These are phyloP conservation scores for Laterallus jamaicensis DNA, from an alignment of 2,113 vertebrate species.

Conservation along the genomic window DNA sequence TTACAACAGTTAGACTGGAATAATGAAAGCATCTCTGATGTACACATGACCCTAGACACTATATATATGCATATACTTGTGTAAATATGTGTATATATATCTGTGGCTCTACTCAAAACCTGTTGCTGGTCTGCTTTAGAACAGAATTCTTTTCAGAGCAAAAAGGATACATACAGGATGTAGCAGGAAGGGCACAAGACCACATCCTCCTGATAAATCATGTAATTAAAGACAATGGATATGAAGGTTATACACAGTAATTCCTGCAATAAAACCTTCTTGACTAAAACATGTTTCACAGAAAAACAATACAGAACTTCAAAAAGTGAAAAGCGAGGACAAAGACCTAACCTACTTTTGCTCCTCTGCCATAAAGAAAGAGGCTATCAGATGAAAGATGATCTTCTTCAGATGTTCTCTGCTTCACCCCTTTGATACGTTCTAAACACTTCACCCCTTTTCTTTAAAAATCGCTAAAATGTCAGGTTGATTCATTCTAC, in stretches of 20 bases:
- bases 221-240: not conserved
- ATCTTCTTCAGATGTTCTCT: slow-evolving; percentile 68
- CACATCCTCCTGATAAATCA: not conserved
- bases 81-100: not conserved
- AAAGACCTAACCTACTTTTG: slow-evolving; percentile 37
- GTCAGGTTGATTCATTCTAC: slow-evolving; percentile 66
- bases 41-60: not conserved
- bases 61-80: not conserved
- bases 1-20: not conserved
- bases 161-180: not conserved
- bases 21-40: not conserved
- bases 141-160: not conserved
- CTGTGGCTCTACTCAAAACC: not conserved
- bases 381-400: slow-evolving; percentile 47
- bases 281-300: not conserved
- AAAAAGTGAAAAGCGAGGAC: not conserved
- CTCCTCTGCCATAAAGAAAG: not conserved
- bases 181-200: not conserved
- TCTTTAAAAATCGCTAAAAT: slow-evolving; percentile 67
- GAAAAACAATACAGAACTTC: slow-evolving; percentile 26
- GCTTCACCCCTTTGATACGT: slow-evolving; percentile 63
- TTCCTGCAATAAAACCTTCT: not conserved
- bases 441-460: slow-evolving; percentile 68
- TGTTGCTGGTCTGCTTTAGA: not conserved
- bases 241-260: not conserved